phyloP scores from a whole-genome alignment of 2,797 vertebrate species.

The Hylomyscus alleni region DNA sequence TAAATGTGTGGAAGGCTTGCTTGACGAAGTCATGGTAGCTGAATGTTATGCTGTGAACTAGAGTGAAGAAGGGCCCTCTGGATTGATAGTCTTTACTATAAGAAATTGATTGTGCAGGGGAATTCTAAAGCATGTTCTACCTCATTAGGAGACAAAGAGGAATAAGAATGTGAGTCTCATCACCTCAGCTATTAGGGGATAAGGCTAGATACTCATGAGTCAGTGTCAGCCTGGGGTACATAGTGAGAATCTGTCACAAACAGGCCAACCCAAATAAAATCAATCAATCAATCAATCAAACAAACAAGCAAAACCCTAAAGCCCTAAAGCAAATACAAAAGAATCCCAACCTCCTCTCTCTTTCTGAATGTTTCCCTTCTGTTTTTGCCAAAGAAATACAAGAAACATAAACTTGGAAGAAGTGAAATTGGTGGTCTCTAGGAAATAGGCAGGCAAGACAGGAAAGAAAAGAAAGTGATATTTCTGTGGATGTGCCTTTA shows the following conservation, averaged over 20 bases:
- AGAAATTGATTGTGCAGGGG: neutral
- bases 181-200: neutral
- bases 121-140: neutral
- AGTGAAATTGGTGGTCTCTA: constrained; percentile 6
- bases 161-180: neutral
- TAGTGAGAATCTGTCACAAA: neutral
- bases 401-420: neutral
- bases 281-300: neutral
- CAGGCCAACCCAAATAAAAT: neutral
- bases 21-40: neutral
- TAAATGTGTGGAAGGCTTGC: neutral
- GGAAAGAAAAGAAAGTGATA: neutral
- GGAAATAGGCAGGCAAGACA: neutral
- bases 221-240: neutral
- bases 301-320: neutral
- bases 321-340: neutral
- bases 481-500: neutral
- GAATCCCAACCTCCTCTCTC: too few relatives aligned
- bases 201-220: neutral
- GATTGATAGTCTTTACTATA: neutral
- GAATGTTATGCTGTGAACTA: neutral
- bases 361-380: neutral
- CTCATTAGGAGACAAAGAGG: neutral
- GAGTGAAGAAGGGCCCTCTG: neutral
- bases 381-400: constrained; percentile 7